These are phyloP conservation scores for Sminthurides bifidus DNA, from an alignment of 1,140 invertebrate genomes.

Conservation along the genomic window DNA sequence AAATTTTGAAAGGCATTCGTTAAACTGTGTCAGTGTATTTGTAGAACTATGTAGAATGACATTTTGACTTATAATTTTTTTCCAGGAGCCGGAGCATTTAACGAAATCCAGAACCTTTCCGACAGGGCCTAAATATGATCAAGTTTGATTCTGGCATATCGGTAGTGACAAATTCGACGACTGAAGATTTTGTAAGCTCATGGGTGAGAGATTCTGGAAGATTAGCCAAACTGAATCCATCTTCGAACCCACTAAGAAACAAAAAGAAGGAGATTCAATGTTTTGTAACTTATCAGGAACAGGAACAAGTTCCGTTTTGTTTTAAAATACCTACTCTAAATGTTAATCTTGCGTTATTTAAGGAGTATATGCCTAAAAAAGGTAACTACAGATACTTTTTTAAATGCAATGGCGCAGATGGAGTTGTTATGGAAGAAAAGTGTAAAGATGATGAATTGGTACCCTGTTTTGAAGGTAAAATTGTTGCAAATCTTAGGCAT, in stretches of 20 bases:
- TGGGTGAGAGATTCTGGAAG: not conserved
- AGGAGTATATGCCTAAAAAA: slow-evolving; percentile 5
- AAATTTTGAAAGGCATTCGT: too few relatives aligned
- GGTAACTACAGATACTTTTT: slow-evolving; percentile 10
- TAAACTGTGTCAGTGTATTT: too few relatives aligned
- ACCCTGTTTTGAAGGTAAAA: slow-evolving; percentile 1
- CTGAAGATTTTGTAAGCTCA: not conserved
- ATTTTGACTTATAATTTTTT: too few relatives aligned
- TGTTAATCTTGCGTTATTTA: not conserved
- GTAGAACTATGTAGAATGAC: too few relatives aligned
- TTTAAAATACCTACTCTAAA: slow-evolving; percentile 1
- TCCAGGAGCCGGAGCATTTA: not conserved
- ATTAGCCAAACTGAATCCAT: not conserved
- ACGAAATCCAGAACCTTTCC: slow-evolving; percentile 5
- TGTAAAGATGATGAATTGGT: not conserved
- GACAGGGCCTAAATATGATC: not conserved
- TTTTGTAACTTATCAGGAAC: not conserved
- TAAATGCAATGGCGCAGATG: not conserved
- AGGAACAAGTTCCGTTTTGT: not conserved
- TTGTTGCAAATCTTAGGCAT: not conserved
- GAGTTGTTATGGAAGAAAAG: not conserved
- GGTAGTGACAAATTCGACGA: not conserved
- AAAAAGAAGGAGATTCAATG: slow-evolving; percentile 1
- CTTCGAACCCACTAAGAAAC: too few relatives aligned
- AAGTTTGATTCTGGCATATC: slow-evolving; percentile 7